Evolutionary conservation across 2,113 vertebrate genomes (phyloP), one percentile per base, ranked within the genome.

Genomic region (Antechinus stuartii): DNA sequence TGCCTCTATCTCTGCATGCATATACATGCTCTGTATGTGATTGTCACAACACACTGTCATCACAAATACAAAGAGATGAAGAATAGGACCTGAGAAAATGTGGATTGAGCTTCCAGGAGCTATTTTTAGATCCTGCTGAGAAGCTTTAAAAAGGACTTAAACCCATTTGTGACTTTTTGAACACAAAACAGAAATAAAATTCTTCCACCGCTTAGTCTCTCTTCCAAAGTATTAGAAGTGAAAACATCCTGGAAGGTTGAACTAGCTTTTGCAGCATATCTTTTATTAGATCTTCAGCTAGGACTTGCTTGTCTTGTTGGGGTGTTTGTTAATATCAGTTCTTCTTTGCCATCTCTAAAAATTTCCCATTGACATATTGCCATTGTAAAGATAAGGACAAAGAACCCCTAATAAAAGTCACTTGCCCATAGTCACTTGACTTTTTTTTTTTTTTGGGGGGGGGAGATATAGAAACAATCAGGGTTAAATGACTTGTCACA

Each of bases 101-200:
- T 42, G 89, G 92, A 61, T 35, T 9, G 92, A 96, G 94, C 90
- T 93, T 94, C 94, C 42, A 93, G 94, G 96, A 90, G 94, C 92
- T 97, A 97, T 95, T 97, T 98, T 97, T 95, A 96, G 95, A 91
- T 93, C 95, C 94, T 95, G 89, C 90, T 84, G 91, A 96, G 95
- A 95, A 95, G 50, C 35, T 95, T 94, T 52, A 42, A 96, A 96
- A 93, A 96, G 61, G 57, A 92, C 92, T 95, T 95, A 96, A 49
- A 50, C 23, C 47, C 93, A 84, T 94, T 96, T 97, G 96, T 97
- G 97, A 97, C 96, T 94, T 94, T 96, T 11, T 0, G 3, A 96
- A 97, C 52, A 93, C 92, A 57, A 90, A 92, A 84, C 95, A 96
- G 90, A 97, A 96, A 97, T 94, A 96, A 96, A 95, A 96, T 92